Percentiles rank a stretch among this genome's conserved stretches.
These are phyloP conservation scores for Pipra filicauda DNA, from an alignment of 2,113 vertebrate species.

Conservation along the genomic window DNA sequence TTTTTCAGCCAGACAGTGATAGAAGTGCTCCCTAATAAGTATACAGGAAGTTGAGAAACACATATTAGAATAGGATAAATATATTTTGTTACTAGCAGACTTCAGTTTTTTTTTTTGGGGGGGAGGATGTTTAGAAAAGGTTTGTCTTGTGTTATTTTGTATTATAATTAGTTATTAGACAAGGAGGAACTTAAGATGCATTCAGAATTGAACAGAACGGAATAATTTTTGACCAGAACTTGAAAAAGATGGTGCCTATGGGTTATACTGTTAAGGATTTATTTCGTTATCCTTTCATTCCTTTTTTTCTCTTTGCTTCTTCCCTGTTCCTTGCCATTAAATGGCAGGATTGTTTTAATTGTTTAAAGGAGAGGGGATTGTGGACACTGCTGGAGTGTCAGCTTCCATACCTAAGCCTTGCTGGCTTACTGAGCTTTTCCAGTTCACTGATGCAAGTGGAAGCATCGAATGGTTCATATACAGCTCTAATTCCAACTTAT, in stretches of 20 bases:
- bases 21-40: constrained; percentile 59
- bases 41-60: background rate
- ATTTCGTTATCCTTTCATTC: background rate
- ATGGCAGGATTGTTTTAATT: background rate
- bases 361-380: background rate
- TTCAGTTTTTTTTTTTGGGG: background rate
- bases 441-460: constrained; percentile 46
- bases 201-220: background rate
- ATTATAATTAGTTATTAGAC: background rate
- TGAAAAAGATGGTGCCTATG: background rate
- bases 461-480: background rate
- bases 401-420: background rate
- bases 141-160: background rate
- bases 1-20: constrained; percentile 67
- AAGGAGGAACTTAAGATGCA: background rate
- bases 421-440: constrained; percentile 23
- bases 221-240: background rate
- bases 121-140: background rate
- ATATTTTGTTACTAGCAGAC: background rate
- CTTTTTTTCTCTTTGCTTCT: background rate
- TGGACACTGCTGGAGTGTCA: background rate
- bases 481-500: constrained; percentile 35
- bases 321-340: background rate
- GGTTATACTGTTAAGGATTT: background rate
- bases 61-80: background rate